Evolutionary conservation across 2,113 vertebrate species (phyloP), one percentile per base, ranked within the genome.

Genomic region (Nycticorax nycticorax): DNA sequence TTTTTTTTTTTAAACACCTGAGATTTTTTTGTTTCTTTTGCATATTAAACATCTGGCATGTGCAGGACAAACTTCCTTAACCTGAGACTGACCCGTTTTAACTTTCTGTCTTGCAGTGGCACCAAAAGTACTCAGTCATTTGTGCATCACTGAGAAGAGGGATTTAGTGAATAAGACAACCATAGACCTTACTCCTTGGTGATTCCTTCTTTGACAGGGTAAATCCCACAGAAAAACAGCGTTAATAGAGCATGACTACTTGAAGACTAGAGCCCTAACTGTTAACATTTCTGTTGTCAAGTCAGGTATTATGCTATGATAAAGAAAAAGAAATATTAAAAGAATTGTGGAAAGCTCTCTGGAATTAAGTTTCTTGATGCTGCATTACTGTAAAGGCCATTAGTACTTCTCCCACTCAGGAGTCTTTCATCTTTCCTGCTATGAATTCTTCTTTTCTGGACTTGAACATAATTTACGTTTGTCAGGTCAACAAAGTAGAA

Each of bases 201-300:
- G 96, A 95, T 97, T 98, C 93, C 92, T 98, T 95, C 72, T 89
- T 88, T 98, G 95, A 98, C 97, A 97, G 83, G 92, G 94, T 96
- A 98, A 98, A 98, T 98, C 98, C 96, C 86, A 94, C 93, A 96
- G 96, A 98, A 98, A 98, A 98, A 95, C 72, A 96, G 85, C 32
- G 45, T 94, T 98, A 98, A 98, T 97, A 97, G 98, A 98, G 87
- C 97, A 96, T 97, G 97, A 96, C 89, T 8, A 92, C 95, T 96
- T 97, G 97, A 98, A 98, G 97, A 98, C 97, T 90, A 97, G 96
- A 98, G 93, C 77, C 93, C 95, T 97, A 97, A 96, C 87, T 96
- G 96, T 97, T 97, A 96, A 98, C 93, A 97, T 98, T 97, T 98
- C 91, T 96, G 95, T 97, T 98, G 96, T 98, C 97, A 98, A 93